phyloP scores from a whole-genome alignment of 2,797 vertebrate species.

The Oreochromis mossambicus region DNA sequence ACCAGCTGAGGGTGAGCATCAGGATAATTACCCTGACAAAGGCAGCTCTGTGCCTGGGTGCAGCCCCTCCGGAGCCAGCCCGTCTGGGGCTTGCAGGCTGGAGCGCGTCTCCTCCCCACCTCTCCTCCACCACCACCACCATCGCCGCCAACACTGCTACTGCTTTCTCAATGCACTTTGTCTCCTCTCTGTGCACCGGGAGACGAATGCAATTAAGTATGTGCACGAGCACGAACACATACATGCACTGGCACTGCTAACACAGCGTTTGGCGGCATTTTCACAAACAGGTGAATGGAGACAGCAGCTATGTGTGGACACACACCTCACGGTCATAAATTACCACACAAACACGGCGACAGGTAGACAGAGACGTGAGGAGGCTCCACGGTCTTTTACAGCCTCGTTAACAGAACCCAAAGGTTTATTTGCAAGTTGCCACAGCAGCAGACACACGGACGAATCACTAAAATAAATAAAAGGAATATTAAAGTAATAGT shows the following conservation, averaged over 20 bases:
- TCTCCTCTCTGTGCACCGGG: slow-evolving; percentile 64
- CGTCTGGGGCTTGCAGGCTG: slow-evolving; percentile 95
- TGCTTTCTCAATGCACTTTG: slow-evolving; percentile 88
- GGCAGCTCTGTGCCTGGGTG: slow-evolving; percentile 95
- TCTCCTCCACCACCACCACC: slow-evolving; percentile 29
- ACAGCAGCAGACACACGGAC: background rate
- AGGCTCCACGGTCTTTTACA: slow-evolving; percentile 75
- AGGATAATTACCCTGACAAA: slow-evolving; percentile 99
- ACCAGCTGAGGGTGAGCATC: slow-evolving; percentile 81
- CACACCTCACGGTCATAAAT: background rate
- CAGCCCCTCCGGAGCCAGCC: slow-evolving; percentile 94
- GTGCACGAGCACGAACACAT: background rate
- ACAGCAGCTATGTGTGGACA: background rate
- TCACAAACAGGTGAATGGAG: slow-evolving; percentile 10
- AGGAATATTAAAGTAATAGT: background rate
- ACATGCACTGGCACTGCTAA: background rate
- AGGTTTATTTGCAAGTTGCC: slow-evolving; percentile 57
- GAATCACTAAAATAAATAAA: background rate
- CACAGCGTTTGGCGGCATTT: background rate
- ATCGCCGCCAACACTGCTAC: slow-evolving; percentile 13
- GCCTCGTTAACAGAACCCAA: slow-evolving; percentile 56
- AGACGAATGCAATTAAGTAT: slow-evolving; percentile 11
- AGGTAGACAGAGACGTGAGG: slow-evolving; percentile 49
- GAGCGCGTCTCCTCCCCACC: slow-evolving; percentile 82
- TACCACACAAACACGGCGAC: slow-evolving; percentile 8